phyloP scores from a whole-genome alignment of 2,797 vertebrate genomes.

The Ptychadena robeensis region DNA sequence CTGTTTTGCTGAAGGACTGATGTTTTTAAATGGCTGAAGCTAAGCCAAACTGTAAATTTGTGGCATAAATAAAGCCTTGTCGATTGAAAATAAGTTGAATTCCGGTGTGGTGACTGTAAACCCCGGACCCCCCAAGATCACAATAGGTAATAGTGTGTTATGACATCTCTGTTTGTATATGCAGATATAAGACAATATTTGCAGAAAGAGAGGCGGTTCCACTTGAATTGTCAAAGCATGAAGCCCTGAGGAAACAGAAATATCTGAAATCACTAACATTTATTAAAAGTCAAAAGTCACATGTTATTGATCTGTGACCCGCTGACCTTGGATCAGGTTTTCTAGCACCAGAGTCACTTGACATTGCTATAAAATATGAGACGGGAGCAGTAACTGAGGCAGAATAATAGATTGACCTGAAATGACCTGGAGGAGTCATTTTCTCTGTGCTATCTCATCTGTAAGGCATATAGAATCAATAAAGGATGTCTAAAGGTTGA shows the following conservation, averaged over 20 bases:
- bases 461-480: neutral
- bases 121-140: no score
- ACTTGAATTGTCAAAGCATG: neutral
- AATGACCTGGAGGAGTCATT: neutral
- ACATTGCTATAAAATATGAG: neutral
- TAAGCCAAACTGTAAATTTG: no score
- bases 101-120: no score
- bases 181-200: neutral
- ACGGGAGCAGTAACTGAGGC: neutral
- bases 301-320: conserved; percentile 29
- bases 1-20: no score
- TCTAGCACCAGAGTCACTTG: neutral
- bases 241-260: neutral
- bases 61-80: no score
- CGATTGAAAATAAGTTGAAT: no score
- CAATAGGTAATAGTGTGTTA: no score
- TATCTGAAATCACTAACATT: conserved; percentile 30
- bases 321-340: conserved; percentile 11
- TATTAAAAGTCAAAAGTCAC: conserved; percentile 30
- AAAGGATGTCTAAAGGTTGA: no score
- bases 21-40: no score
- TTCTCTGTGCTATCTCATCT: neutral
- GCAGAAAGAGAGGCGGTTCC: no score
- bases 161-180: no score
- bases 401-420: neutral